Evolutionary conservation across 2,888 invertebrate genomes (phyloP), one percentile per base, ranked within the genome.

Genomic region (Plemyria rubiginata): DNA sequence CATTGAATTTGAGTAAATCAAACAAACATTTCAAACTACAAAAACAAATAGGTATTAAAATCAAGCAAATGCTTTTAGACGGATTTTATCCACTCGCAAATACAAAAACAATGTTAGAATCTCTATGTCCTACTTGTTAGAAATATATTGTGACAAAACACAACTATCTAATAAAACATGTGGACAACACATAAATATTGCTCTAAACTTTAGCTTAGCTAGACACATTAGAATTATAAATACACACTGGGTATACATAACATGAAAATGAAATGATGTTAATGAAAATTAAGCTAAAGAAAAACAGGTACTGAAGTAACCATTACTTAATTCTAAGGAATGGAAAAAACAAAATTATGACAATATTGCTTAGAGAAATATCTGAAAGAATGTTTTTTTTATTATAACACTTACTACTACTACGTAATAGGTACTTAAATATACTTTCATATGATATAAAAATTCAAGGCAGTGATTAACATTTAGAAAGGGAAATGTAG

Each of bases 301-400:
- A 50, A 50, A 48, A 56, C 62, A 63, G 63, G 63, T 63, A 13
- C 63, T 41, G 16, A 52, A 59, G 58, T 55, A 55, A 52, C 51
- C 38, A 40, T 12, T 38, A 38, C 54, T 52, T 16, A 16, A 11
- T 16, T 32, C 59, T 53, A 54, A 53, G 6, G 46, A 59, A 59
- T 53, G 48, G 48, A 29, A 4, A 12, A 15, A 13, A 41, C 28
- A 53, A 12, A 22, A 56, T 29, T 41, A 43, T 11, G 11, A 8
- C 2, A 11, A 2, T 43, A 43, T 12, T 13, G 29, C 4, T 29
- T 1, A 11, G 36, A 46, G 46, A 9, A 29, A 49, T 28, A 49
- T 56, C 40, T 45, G 16, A 36, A 45, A 16, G 9, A 16, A 45
- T 16, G 11, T 8, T 45, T 8, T 8, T 36, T 5, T 1, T 43